Evolutionary conservation across 2,888 invertebrate genomes (phyloP), one percentile per base, ranked within the genome.

Genomic region (Drosophila mulleri): DNA sequence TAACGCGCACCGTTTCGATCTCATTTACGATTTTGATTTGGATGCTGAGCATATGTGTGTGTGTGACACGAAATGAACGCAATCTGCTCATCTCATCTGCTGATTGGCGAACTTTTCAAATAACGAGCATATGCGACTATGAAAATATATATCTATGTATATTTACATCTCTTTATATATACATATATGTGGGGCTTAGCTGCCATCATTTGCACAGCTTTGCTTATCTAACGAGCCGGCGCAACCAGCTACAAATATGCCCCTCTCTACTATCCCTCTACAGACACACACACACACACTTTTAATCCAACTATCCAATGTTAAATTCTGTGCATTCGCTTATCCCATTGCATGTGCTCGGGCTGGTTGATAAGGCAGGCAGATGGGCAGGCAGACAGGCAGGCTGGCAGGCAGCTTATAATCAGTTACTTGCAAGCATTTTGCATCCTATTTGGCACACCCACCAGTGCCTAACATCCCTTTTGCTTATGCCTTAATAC

Each of bases 361-460:
- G 39, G 56, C 53, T 37, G 60, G 16, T 47, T 75, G 81, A 76
- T 76, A 76, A 71, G 39, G 29, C 57, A 45, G 39, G 54, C 44
- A 11, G 50, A 61, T 29, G 29, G 32, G 32, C 39, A 8, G 35
- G 26, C 59, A 62, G 70, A 65, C 66, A 67, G 70, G 44, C 47
- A 16, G 26, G 65, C 16, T 23, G 69, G 66, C 65, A 72, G 69
- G 47, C 53, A 48, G 64, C 60, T 69, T 78, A 90, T 86, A 91
- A 90, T 91, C 91, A 88, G 91, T 86, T 84, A 84, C 76, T 90
- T 90, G 89, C 91, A 91, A 90, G 91, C 83, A 90, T 80, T 91
- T 91, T 91, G 91, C 89, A 91, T 82, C 75, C 83, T 78, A 80
- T 75, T 82, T 78, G 60, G 60, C 62, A 64, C 59, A 48, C 71